Percentiles rank a stretch among this genome's conserved stretches.
Conservation (phyloP, 1,140 invertebrate genomes). For the Penaeus vannamei region DNA sequence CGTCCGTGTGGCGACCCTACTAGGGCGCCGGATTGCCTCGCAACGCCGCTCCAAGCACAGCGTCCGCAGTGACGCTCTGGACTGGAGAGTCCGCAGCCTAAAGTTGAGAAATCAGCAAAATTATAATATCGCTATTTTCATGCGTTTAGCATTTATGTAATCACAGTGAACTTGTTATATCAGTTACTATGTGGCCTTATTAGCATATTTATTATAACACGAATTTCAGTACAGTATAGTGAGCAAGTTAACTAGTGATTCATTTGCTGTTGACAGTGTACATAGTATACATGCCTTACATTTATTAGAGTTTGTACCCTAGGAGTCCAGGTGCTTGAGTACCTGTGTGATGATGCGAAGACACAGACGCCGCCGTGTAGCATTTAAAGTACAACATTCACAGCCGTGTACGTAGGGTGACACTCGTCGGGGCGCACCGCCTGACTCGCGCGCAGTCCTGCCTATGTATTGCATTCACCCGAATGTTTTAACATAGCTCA, state of each 20-base stretch:
- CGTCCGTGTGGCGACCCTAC: slow-evolving; percentile 57
- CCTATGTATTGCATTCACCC: no score
- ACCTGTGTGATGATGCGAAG: not conserved
- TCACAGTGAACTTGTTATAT: not conserved
- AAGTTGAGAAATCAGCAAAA: not conserved
- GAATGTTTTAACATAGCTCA: no score
- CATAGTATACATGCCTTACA: not conserved
- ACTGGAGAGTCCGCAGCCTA: not conserved
- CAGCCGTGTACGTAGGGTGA: slow-evolving; percentile 6
- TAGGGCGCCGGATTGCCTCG: not conserved
- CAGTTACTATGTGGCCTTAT: not conserved
- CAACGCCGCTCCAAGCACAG: not conserved
- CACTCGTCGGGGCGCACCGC: not conserved
- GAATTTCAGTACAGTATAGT: not conserved
- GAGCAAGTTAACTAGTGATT: not conserved
- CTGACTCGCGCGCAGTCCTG: no score
- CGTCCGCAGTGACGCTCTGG: not conserved
- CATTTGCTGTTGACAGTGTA: not conserved
- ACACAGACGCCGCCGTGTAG: not conserved
- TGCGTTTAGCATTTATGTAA: not conserved
- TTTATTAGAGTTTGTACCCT: slow-evolving; percentile 2
- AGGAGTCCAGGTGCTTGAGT: not conserved
- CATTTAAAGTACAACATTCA: slow-evolving; percentile 26
- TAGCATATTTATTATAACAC: slow-evolving; percentile 7
- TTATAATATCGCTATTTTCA: not conserved